Evolutionary conservation across 2,888 invertebrate species (phyloP).

Genomic region (Caenorhabditis sp.): DNA sequence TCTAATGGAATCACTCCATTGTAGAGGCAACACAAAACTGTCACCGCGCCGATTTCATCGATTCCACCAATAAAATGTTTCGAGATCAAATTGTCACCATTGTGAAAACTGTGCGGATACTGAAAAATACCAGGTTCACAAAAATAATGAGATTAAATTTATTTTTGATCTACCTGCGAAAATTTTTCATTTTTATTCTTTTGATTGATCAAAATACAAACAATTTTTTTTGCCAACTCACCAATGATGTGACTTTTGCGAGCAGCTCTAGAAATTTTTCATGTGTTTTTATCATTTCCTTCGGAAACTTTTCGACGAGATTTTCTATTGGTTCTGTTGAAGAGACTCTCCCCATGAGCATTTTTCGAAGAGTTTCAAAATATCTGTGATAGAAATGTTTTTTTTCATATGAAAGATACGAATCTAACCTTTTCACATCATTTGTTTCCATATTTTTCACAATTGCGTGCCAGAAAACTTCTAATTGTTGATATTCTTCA

Average conservation of each 20-base stretch:
- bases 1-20: conserved; percentile 9
- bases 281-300: conserved; percentile 1
- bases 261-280: conserved; percentile 13
- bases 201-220: not conserved
- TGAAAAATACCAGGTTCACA: conserved; percentile 6
- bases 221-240: conserved; percentile 3
- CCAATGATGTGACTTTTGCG: conserved; percentile 14
- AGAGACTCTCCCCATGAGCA: conserved; percentile 20
- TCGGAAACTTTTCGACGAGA: conserved; percentile 9
- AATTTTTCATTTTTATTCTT: not conserved
- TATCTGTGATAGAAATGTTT: conserved; percentile 3
- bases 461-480: conserved; percentile 9
- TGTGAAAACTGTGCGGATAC: conserved; percentile 20
- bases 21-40: conserved; percentile 8
- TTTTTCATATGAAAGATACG: not conserved
- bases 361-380: conserved; percentile 5
- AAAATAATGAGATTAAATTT: not conserved
- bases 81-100: conserved; percentile 16
- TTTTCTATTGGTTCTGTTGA: not conserved
- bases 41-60: conserved; percentile 22
- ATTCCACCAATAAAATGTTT: conserved; percentile 12
- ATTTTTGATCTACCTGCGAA: not conserved
- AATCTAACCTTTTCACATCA: not conserved
- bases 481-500: conserved; percentile 6
- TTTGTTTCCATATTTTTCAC: not conserved